Evolutionary conservation across 2,888 invertebrate genomes (phyloP), one percentile per base, ranked within the genome.

Genomic region (Elmis aenea): DNA sequence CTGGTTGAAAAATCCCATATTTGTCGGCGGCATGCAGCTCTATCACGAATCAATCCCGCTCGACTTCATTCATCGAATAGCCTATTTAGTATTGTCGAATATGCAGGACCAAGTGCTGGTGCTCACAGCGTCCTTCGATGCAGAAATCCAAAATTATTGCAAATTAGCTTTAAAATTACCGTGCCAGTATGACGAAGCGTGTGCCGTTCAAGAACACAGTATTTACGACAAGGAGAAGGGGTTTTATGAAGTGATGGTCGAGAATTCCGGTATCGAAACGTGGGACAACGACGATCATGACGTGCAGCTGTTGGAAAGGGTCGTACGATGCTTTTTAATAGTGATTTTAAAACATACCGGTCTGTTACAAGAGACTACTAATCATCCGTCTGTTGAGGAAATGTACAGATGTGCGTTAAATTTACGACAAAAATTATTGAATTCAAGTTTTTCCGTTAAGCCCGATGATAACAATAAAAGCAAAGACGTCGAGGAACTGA

Each of bases 291-390:
- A 69, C 50, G 71, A 72, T 36, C 56, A 68, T 4, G 59, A 61
- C 20, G 65, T 64, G 33, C 67, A 69, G 33, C 52, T 71, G 16
- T 54, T 76, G 16, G 73, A 74, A 38, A 58, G 62, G 3, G 66
- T 72, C 3, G 67, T 72, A 1, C 58, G 72, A 28, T 68, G 73
- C 44, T 66, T 71, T 38, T 54, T 77, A 21, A 67, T 73, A 13
- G 69, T 72, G 2, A 55, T 75, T 3, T 54, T 77, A 11, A 74
- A 74, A 50, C 74, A 75, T 40, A 69, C 72, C n/a, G 72, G 73
- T 2, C 55, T 74, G 24, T 50, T 68, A n/a, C 52, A 61, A 11
- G 59, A 65, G 39, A 56, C 66, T 21, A 46, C 57, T 4, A 54
- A 58, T 21, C 61, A 59, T 45, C 44, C 51, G 1, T 52, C 50